Conservation (phyloP, 2,888 invertebrate genomes). For the Apoda limacodes region DNA sequence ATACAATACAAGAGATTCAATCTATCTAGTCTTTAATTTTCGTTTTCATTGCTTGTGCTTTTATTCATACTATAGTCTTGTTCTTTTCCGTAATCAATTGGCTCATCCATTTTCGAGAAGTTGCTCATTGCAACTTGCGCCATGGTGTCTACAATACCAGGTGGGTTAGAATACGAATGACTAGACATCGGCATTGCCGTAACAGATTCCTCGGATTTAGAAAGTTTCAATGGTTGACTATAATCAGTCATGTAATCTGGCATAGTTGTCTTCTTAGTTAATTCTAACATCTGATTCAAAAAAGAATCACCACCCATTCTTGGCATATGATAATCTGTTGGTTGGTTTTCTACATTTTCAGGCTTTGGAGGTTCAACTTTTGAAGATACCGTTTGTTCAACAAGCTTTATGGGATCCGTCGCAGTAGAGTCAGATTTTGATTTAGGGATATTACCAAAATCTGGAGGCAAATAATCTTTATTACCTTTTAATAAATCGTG, state of each 20-base stretch:
- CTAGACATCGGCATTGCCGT: constrained; percentile 58
- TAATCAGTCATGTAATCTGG: constrained; percentile 60
- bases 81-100: constrained; percentile 50
- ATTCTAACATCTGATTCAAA: constrained; percentile 63
- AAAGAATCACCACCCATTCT: constrained; percentile 59
- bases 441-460: constrained; percentile 65
- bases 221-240: constrained; percentile 69
- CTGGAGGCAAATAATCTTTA: constrained; percentile 65
- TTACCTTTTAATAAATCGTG: constrained; percentile 51
- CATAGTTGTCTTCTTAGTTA: constrained; percentile 65
- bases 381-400: constrained; percentile 52
- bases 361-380: constrained; percentile 61
- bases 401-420: constrained; percentile 46
- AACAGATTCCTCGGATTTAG: constrained; percentile 67
- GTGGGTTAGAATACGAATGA: constrained; percentile 48
- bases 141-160: constrained; percentile 53
- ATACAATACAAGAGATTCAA: no score
- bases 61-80: constrained; percentile 48
- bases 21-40: no score
- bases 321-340: constrained; percentile 59
- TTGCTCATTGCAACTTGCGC: constrained; percentile 56
- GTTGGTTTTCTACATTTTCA: constrained; percentile 38
- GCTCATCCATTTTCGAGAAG: constrained; percentile 51
- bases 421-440: constrained; percentile 56
- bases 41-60: constrained; percentile 33